A percentile compares a stretch with the other conserved stretches of the same genome.
phyloP scores from a whole-genome alignment of 1,140 invertebrate species.

The Drosophila sproati region DNA sequence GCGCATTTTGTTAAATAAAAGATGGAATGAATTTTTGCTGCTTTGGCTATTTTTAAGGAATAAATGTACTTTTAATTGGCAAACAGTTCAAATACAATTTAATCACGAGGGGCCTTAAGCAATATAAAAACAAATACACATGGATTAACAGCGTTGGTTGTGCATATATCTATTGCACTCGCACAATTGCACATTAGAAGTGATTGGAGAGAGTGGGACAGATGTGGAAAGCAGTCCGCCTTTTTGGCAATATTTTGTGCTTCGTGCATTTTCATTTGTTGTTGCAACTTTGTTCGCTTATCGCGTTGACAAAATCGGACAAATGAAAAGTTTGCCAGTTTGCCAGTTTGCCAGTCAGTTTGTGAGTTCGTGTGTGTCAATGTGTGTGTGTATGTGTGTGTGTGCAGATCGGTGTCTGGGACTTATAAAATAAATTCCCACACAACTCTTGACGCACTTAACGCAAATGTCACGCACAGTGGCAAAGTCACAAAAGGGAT shows the following conservation, averaged over 20 bases:
- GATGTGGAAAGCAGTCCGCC: conserved; percentile 28
- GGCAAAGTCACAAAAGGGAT: conserved; percentile 72
- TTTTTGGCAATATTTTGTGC: conserved; percentile 64
- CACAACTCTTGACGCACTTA: conserved; percentile 67
- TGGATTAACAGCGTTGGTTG: conserved; percentile 15
- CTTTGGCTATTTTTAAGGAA: background rate
- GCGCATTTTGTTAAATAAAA: background rate
- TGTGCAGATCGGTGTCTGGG: background rate
- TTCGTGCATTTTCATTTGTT: conserved; percentile 72
- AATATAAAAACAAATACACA: background rate
- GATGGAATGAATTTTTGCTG: background rate
- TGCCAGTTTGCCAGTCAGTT: conserved; percentile 27
- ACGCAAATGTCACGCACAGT: conserved; percentile 82
- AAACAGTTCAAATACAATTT: conserved; percentile 21
- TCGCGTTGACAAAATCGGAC: conserved; percentile 52
- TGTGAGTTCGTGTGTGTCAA: background rate
- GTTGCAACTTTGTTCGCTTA: conserved; percentile 62
- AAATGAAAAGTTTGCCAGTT: conserved; percentile 69
- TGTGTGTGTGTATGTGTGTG: background rate
- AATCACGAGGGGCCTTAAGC: background rate
- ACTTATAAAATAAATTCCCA: conserved; percentile 60
- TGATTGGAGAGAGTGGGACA: background rate
- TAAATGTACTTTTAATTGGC: conserved; percentile 26
- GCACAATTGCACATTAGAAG: conserved; percentile 20
- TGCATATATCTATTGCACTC: conserved; percentile 60